Evolutionary conservation across 2,888 invertebrate species (phyloP).

Genomic region (Eustalomyia histrio): DNA sequence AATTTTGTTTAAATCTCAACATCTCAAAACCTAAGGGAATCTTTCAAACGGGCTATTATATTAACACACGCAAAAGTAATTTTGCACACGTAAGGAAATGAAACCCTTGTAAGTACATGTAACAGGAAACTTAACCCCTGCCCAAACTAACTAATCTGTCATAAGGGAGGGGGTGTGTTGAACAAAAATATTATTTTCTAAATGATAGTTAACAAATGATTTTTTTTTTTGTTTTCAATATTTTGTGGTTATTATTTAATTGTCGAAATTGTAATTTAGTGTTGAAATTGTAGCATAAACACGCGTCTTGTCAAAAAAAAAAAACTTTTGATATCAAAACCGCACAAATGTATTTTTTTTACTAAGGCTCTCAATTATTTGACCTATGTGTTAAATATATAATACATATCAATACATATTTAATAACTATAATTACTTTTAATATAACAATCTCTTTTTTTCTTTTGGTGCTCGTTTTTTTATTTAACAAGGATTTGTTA

Average conservation of each 20-base stretch:
- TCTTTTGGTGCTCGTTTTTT: neutral
- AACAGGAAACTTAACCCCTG: slow-evolving; percentile 63
- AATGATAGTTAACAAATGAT: slow-evolving; percentile 39
- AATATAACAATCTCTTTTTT: slow-evolving; percentile 45
- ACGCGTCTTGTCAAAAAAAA: slow-evolving; percentile 60
- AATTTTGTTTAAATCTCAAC: slow-evolving; percentile 48
- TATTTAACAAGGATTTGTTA: slow-evolving; percentile 41
- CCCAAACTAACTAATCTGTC: neutral
- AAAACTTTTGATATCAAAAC: slow-evolving; percentile 41
- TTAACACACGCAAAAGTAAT: slow-evolving; percentile 57
- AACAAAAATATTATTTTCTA: slow-evolving; percentile 45
- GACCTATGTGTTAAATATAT: slow-evolving; percentile 39
- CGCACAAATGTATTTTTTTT: slow-evolving; percentile 13
- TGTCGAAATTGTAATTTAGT: slow-evolving; percentile 72
- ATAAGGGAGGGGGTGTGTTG: slow-evolving; percentile 32
- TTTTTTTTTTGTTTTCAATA: slow-evolving; percentile 32
- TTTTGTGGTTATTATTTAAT: slow-evolving; percentile 74
- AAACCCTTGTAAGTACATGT: slow-evolving; percentile 43
- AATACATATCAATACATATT: slow-evolving; percentile 60
- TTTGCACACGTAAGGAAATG: slow-evolving; percentile 63
- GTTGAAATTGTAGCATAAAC: slow-evolving; percentile 64
- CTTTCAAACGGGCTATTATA: slow-evolving; percentile 41
- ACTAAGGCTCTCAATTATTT: slow-evolving; percentile 56
- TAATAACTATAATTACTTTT: slow-evolving; percentile 62
- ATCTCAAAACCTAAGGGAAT: slow-evolving; percentile 57